Evolutionary conservation across 2,797 vertebrate species (phyloP).

Genomic region (Loriculus beryllinus): DNA sequence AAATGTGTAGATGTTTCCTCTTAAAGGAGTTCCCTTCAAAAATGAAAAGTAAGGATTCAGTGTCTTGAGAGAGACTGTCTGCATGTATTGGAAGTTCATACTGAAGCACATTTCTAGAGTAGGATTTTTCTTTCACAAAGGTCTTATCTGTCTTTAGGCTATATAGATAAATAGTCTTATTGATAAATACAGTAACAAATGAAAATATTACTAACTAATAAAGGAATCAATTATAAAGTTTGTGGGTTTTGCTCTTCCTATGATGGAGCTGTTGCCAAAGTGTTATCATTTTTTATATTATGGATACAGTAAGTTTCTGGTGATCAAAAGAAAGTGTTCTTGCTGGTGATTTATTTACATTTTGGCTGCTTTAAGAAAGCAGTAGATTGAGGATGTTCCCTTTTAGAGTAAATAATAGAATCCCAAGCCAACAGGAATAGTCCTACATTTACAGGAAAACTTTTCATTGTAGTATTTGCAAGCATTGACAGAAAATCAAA

Average conservation of each 20-base stretch:
- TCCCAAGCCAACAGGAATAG: background rate
- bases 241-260: background rate
- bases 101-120: background rate
- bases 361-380: background rate
- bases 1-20: background rate
- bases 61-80: background rate
- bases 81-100: background rate
- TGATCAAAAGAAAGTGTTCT: background rate
- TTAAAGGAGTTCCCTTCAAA: background rate
- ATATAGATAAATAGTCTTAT: background rate
- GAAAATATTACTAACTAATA: background rate
- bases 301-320: slow-evolving; percentile 31
- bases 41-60: background rate
- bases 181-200: background rate
- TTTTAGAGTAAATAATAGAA: background rate
- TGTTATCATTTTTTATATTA: background rate
- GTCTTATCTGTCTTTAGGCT: background rate
- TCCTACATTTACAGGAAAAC: background rate
- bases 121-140: background rate
- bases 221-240: background rate
- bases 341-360: background rate
- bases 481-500: slow-evolving; percentile 8
- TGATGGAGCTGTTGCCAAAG: background rate
- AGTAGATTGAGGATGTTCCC: background rate
- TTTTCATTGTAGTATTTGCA: background rate